phyloP scores from a whole-genome alignment of 2,113 vertebrate genomes.

The Protomyctophum bolini region DNA sequence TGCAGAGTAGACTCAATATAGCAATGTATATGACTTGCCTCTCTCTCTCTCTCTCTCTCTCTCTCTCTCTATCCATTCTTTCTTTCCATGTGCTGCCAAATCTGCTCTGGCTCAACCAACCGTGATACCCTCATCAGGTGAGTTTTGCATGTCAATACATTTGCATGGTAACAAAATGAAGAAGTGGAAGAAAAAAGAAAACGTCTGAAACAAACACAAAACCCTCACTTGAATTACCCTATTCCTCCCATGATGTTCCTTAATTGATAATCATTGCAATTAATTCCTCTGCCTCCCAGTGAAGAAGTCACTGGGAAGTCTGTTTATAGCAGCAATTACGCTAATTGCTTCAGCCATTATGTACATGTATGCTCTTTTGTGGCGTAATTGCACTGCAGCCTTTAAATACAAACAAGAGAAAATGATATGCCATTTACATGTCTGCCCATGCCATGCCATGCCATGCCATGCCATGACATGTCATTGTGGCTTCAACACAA shows the following conservation, averaged over 20 bases:
- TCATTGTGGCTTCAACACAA: background rate
- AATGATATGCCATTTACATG: conserved; percentile 52
- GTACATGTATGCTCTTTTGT: conserved; percentile 62
- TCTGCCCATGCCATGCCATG: conserved; percentile 2
- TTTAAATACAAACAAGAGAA: conserved; percentile 54
- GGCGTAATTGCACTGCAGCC: conserved; percentile 66
- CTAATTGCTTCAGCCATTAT: conserved; percentile 64
- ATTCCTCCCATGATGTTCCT: conserved; percentile 35
- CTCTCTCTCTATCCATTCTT: background rate
- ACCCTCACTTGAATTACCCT: background rate
- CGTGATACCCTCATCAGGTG: conserved; percentile 16
- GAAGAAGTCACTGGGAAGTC: conserved; percentile 38
- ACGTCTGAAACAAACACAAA: too few species aligned
- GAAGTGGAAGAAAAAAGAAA: too few species aligned
- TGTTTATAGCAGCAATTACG: conserved; percentile 47
- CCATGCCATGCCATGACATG: too few species aligned
- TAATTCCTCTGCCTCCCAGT: conserved; percentile 64
- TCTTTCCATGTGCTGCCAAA: conserved; percentile 1
- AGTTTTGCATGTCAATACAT: background rate
- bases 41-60: conserved; percentile 10
- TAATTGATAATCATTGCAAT: conserved; percentile 74
- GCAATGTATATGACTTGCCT: conserved; percentile 34
- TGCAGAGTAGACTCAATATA: conserved; percentile 18
- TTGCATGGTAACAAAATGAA: background rate
- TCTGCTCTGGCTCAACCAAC: conserved; percentile 1